Evolutionary conservation across 1,140 invertebrate genomes (phyloP), one percentile per base, ranked within the genome.

Genomic region (Hylyphantes graminicola): DNA sequence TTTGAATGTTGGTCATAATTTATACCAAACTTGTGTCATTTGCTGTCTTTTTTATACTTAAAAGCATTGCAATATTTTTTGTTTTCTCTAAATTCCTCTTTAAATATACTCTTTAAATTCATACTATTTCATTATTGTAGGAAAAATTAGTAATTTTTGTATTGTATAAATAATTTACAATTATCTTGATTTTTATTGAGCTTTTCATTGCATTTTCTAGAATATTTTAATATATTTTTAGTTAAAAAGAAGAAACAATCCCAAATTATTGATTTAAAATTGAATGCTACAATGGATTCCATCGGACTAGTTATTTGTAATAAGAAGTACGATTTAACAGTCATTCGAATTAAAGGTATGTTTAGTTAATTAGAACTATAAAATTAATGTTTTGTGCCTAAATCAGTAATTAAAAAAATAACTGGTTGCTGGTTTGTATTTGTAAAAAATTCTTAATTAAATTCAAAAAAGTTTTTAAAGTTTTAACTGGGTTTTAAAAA

Each of bases 291-390:
- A 7, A 75, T 90, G 50, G 87, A 89, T 61, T 83, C 86, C 35
- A 87, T 90, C 57, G 70, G 86, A 35, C 85, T 90, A 55, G 86
- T 85, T 11, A 85, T 90, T 55, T 89, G 89, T 79, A 88, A 87
- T n/a, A 86, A 88, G 9, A 79, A 87, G 11, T 86, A 87, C 68
- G 70, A 89, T 17, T 77, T 90, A 8, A 88, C 89, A 10, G 87
- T 89, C 51, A 86, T 90, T 11, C 87, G 88, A 75, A 88, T 90
- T 35, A 88, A 88, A 90, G 90, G 91, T 54, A 92, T 95, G 35
- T 91, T 81, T 68, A 63, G 4, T 35, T 48, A 12, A 54, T 65
- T 17, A 8, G 7, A 17, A 19, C 17, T 19, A 21, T n/a, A 21
- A 12, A 17, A 65, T 65, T 65, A 12, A 35, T 35, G 35, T 35